Conservation (phyloP, 2,888 invertebrate species). For the Pharmacophagus antenor region DNA sequence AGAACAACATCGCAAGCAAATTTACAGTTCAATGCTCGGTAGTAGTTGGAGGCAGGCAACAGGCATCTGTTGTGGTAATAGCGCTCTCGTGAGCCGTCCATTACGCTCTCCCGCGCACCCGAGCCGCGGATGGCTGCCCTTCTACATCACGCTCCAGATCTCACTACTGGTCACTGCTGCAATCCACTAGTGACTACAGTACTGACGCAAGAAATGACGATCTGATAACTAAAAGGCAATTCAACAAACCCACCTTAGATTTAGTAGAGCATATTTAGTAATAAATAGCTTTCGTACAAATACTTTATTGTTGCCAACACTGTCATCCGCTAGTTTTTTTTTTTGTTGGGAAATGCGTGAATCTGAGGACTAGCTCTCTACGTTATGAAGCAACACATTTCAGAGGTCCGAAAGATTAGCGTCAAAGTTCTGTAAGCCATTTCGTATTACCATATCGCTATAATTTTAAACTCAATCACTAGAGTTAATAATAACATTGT, state of each 20-base stretch:
- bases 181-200: not conserved
- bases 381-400: too few relatives aligned
- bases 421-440: too few relatives aligned
- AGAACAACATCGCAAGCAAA: constrained; percentile 1
- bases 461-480: too few relatives aligned
- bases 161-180: constrained; percentile 33
- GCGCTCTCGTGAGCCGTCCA: constrained; percentile 59
- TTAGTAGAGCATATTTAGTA: not conserved
- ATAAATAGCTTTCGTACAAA: not conserved
- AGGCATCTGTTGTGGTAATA: constrained; percentile 44
- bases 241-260: not conserved
- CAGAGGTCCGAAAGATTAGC: too few relatives aligned
- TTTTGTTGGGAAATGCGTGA: too few relatives aligned
- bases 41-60: constrained; percentile 40
- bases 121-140: constrained; percentile 35
- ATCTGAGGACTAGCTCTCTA: too few relatives aligned
- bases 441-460: too few relatives aligned
- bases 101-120: constrained; percentile 60
- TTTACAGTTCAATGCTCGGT: constrained; percentile 27
- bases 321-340: too few relatives aligned
- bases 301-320: too few relatives aligned
- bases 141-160: constrained; percentile 37
- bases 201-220: not conserved
- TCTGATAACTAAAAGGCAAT: not conserved
- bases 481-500: too few relatives aligned